Conservation (phyloP, 37 sponge, comb jelly and placozoan genomes). For the Spongilla lacustris region DNA sequence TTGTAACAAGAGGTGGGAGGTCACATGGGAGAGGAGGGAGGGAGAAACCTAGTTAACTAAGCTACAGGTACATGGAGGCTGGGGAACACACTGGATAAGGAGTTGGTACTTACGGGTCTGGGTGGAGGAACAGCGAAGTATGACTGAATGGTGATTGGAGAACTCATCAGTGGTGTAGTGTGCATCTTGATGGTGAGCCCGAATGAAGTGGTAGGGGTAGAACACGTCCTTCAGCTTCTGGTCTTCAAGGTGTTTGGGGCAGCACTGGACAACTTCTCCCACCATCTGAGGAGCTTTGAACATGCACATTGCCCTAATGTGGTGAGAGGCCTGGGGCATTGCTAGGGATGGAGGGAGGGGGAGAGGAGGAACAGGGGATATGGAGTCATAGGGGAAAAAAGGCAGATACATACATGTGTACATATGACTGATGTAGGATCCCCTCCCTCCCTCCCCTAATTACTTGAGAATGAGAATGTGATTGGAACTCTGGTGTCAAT, state of each 20-base stretch:
- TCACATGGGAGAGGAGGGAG: too few relatives aligned
- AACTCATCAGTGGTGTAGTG: too few relatives aligned
- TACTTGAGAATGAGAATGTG: constrained; percentile 15
- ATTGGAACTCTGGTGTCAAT: not conserved
- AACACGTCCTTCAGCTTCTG: constrained; percentile 2
- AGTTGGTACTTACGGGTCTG: too few relatives aligned
- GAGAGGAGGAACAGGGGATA: not conserved
- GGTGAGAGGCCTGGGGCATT: not conserved
- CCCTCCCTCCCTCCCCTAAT: too few relatives aligned
- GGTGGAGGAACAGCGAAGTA: too few relatives aligned
- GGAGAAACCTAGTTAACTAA: not conserved
- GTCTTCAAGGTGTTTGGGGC: not conserved
- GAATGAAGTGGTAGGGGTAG: too few relatives aligned
- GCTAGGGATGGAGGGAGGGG: not conserved
- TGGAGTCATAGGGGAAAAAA: not conserved
- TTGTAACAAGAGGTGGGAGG: not conserved
- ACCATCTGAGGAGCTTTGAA: constrained; percentile 9
- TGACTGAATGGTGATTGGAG: too few relatives aligned
- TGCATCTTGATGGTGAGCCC: too few relatives aligned
- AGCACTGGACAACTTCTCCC: too few relatives aligned
- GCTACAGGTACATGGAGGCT: not conserved
- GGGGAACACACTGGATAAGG: not conserved
- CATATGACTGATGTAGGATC: not conserved
- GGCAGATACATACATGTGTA: not conserved
- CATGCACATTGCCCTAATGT: not conserved